A percentile compares a stretch with the other conserved stretches of the same genome.
These are phyloP conservation scores for Apus apus DNA, from an alignment of 2,113 vertebrate species.

Conservation along the genomic window DNA sequence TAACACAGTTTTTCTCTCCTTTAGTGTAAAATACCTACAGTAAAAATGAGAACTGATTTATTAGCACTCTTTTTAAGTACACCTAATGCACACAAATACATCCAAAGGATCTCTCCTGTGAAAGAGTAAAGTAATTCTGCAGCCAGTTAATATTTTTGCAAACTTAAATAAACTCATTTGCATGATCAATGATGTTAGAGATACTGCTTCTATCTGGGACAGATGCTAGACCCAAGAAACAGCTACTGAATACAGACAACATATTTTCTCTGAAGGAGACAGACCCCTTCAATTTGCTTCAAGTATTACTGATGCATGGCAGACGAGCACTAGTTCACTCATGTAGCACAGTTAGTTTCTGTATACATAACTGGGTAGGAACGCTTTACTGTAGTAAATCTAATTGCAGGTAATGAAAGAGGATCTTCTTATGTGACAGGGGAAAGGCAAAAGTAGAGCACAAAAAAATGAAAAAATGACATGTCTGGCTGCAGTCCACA, in stretches of 20 bases:
- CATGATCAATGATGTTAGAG: background rate
- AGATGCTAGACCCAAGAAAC: background rate
- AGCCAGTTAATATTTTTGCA: background rate
- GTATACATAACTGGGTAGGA: background rate
- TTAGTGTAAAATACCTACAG: background rate
- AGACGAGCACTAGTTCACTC: background rate
- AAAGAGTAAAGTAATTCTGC: constrained; percentile 2
- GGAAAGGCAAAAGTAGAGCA: constrained; percentile 2
- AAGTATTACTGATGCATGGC: background rate
- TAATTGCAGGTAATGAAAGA: background rate
- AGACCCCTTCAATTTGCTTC: background rate
- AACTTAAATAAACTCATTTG: background rate
- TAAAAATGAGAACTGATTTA: constrained; percentile 49
- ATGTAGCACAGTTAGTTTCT: background rate
- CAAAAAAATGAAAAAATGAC: background rate
- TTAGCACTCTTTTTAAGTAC: constrained; percentile 41
- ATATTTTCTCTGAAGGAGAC: background rate
- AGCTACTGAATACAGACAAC: background rate
- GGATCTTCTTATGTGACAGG: background rate
- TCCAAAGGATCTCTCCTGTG: background rate
- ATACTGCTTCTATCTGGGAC: background rate
- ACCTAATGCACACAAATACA: background rate
- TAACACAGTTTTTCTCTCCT: constrained; percentile 17
- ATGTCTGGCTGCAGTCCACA: background rate
- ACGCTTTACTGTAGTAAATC: background rate